Conservation (phyloP, 35 echinoderm and acorn worm species). For the Heliocidaris tuberculata region DNA sequence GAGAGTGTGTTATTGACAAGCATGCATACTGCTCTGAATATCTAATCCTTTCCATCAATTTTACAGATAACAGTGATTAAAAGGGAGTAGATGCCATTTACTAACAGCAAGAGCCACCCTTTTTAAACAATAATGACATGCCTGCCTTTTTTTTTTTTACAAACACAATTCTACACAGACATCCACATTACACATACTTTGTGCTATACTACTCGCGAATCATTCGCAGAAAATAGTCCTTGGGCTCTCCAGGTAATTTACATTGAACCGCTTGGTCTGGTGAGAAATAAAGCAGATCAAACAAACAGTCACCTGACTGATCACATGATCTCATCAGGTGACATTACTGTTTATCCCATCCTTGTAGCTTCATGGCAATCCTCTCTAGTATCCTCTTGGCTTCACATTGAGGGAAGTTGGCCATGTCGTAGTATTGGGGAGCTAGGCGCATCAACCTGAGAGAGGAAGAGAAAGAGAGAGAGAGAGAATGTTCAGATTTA, state of each 20-base stretch:
- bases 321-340: conserved; percentile 25
- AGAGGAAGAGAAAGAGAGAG: conserved; percentile 12
- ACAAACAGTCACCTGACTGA: not conserved
- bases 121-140: not conserved
- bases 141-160: not conserved
- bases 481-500: not conserved
- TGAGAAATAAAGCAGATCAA: too few relatives aligned
- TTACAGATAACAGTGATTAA: not conserved
- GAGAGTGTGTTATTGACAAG: not conserved
- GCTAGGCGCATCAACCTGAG: conserved; percentile 83
- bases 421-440: conserved; percentile 91
- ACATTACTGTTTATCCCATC: conserved; percentile 46
- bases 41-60: not conserved
- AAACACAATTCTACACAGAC: not conserved
- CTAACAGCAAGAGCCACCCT: not conserved
- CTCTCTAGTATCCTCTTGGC: conserved; percentile 87
- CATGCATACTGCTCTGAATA: not conserved
- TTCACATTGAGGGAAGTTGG: conserved; percentile 96
- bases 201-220: not conserved
- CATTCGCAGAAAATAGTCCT: not conserved
- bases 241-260: not conserved
- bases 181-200: not conserved
- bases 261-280: not conserved
- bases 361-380: conserved; percentile 83
- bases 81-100: not conserved